Base-by-base conservation (phyloP, 2,113 vertebrate species). In the Boleophthalmus pectinirostris region DNA sequence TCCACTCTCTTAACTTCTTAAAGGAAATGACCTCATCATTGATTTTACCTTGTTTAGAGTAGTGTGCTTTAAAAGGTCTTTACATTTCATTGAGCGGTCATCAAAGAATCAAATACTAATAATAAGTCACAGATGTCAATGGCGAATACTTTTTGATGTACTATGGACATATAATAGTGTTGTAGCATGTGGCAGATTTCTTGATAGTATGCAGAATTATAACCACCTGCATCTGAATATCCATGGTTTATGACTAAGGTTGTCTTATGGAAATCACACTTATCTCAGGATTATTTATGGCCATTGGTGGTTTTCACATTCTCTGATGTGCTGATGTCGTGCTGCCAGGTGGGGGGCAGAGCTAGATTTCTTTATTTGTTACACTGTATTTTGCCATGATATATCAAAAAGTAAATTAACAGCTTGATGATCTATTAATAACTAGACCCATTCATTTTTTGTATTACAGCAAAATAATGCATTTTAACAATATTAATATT, bases 11-110 rank as follows among this genome's bases (percentile, higher is more conserved):
- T 58, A 77, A 75, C 65, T 78, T 84, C 6, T 75, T 77, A 45
- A 16, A 60, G 21, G 68, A 76, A 2, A 43, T 84, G 35, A 49
- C 73, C 74, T 86, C 68, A 76, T 71, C 25, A 38, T 20, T 69
- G 24, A 65, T 51, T 38, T 61, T 72, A 64, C 14, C 15, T 3
- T 35, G 20, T 6, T 69, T 69, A 15, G 49, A 25, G 43, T 60
- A 25, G 15, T 45, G 51, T 69, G 47, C 43, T 58, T 16, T 69
- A 43, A 68, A 75, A 67, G 46, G 3, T 18, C 16, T 46, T 74
- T 66, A 61, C 16, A 54, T 12, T 25, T 38, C 45, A 73, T 35
- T 33, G 2, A 66, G 2, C 29, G 47, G 46, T 66, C 46, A 64
- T 64, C 61, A 43, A 38, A 64, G 18, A 64, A 43, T 64, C 29